phyloP scores from a whole-genome alignment of 2,113 vertebrate species.

The Pterocles burchelli region DNA sequence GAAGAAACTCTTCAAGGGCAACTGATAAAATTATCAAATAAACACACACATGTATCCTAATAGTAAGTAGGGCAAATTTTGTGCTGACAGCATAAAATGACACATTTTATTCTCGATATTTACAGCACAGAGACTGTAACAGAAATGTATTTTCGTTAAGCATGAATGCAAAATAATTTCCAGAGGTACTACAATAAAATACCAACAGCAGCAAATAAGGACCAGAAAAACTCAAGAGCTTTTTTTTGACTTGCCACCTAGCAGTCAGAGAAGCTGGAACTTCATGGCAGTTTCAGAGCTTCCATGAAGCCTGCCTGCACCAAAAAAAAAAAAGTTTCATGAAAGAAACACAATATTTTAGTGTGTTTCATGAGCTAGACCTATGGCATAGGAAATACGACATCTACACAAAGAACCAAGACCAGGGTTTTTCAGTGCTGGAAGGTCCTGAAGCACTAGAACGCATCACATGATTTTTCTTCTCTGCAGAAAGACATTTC shows the following conservation, averaged over 20 bases:
- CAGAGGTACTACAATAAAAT: not conserved
- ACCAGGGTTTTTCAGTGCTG: rapidly evolving
- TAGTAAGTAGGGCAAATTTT: not conserved
- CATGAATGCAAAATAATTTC: not conserved
- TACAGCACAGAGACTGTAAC: not conserved
- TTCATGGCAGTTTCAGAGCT: not conserved
- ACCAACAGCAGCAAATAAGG: not conserved
- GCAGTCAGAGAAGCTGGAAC: not conserved
- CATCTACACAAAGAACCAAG: not conserved
- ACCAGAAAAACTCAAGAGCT: not conserved
- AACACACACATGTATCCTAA: not conserved
- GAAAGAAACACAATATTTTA: not conserved
- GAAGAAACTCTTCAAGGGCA: not conserved
- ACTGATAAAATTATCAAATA: not conserved
- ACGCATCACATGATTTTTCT: not conserved
- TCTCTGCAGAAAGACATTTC: not conserved
- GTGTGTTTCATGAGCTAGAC: not conserved
- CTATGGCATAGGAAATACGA: not conserved
- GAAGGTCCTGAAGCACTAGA: not conserved
- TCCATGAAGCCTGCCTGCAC: not conserved
- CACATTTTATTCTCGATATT: not conserved
- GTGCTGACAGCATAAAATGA: not conserved
- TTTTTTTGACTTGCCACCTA: not conserved
- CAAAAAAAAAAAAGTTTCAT: not conserved
- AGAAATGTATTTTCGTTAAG: not conserved